These are phyloP conservation scores for Prinia subflava DNA, from an alignment of 2,113 vertebrate species.

Conservation along the genomic window DNA sequence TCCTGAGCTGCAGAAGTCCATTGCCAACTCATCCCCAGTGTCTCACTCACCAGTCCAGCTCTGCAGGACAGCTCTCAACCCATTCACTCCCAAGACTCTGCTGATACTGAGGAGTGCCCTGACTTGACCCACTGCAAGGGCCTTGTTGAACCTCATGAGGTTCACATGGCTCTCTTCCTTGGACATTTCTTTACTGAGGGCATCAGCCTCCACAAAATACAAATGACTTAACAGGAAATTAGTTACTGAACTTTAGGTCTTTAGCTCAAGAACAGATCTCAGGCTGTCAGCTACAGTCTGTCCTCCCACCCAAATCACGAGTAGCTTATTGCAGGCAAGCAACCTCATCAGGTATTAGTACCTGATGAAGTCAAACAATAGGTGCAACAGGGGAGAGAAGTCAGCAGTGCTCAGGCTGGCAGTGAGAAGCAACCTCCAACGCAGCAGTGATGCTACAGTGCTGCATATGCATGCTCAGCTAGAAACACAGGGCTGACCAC, in stretches of 20 bases:
- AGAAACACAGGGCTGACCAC: not conserved
- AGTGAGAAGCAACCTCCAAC: not conserved
- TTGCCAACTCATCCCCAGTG: not conserved
- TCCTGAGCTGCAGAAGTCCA: not conserved
- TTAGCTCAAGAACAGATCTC: not conserved
- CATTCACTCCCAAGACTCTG: not conserved
- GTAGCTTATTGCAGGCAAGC: not conserved
- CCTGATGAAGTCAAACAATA: not conserved
- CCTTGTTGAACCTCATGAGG: not conserved
- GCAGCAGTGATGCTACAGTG: not conserved
- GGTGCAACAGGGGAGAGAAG: not conserved
- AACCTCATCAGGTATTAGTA: not conserved
- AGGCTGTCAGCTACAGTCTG: not conserved
- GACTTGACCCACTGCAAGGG: not conserved
- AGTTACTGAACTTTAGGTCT: not conserved
- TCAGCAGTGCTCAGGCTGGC: not conserved
- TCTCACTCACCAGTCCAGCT: not conserved
- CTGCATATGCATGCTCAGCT: not conserved
- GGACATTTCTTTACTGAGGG: not conserved
- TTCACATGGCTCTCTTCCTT: not conserved
- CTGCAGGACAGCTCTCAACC: not conserved
- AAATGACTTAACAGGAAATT: not conserved
- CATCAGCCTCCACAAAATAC: not conserved
- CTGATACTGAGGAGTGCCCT: not conserved
- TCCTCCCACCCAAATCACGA: not conserved